These are phyloP conservation scores for Poecilia picta DNA, from an alignment of 2,797 vertebrate genomes.

Conservation along the genomic window DNA sequence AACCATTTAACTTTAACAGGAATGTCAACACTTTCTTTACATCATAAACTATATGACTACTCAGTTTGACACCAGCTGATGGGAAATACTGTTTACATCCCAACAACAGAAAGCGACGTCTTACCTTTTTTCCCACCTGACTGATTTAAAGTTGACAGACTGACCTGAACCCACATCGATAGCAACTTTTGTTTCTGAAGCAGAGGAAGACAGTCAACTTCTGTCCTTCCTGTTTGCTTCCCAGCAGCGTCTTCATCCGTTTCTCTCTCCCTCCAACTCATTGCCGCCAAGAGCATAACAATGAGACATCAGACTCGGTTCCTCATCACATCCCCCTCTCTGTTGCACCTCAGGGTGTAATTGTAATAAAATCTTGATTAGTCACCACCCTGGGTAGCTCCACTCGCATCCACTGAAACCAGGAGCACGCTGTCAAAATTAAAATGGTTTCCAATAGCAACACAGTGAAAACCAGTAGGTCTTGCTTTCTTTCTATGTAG, in stretches of 20 bases:
- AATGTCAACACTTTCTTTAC: neutral
- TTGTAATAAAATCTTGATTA: constrained; percentile 68
- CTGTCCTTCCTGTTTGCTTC: constrained; percentile 20
- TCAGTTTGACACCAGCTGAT: neutral
- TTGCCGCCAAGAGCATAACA: constrained; percentile 32
- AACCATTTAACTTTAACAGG: neutral
- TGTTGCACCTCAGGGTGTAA: constrained; percentile 55
- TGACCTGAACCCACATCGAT: neutral
- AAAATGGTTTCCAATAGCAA: constrained; percentile 70
- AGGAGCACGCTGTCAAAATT: constrained; percentile 53
- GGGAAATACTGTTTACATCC: neutral
- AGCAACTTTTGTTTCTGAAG: neutral
- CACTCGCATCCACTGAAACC: constrained; percentile 44
- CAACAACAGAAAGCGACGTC: neutral
- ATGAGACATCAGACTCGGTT: constrained; percentile 40
- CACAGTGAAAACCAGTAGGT: constrained; percentile 30
- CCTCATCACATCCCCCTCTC: constrained; percentile 36
- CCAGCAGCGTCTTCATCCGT: constrained; percentile 3
- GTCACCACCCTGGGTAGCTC: constrained; percentile 46
- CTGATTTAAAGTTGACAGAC: neutral
- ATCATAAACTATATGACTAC: neutral
- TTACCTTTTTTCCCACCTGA: neutral
- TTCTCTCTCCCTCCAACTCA: constrained; percentile 17
- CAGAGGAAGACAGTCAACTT: neutral
- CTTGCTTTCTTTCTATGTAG: constrained; percentile 30